Conservation (phyloP, 1,140 invertebrate species). For the Temnothorax curvispinosus region DNA sequence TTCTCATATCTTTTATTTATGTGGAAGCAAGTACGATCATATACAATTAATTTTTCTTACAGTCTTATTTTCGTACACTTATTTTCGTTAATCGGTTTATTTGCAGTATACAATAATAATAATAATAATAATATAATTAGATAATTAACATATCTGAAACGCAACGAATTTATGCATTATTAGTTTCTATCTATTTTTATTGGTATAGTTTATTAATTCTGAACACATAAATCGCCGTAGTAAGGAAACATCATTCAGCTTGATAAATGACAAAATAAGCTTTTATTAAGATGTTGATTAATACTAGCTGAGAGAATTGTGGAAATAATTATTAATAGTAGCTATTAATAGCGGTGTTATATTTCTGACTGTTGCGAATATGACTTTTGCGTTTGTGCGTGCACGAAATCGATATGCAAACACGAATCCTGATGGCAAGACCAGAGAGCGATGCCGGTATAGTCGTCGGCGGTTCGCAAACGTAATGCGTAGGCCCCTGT, state of each 20-base stretch:
- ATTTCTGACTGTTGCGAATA: neutral
- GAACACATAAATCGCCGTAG: neutral
- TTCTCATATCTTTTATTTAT: neutral
- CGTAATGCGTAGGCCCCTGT: conserved; percentile 6
- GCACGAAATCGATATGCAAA: conserved; percentile 44
- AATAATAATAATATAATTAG: neutral
- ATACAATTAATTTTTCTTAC: neutral
- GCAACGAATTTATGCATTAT: neutral
- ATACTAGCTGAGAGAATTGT: neutral
- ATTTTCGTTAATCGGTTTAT: neutral
- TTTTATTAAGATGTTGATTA: neutral
- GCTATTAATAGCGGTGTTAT: neutral
- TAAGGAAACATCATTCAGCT: neutral
- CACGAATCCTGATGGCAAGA: conserved; percentile 19
- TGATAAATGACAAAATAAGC: neutral
- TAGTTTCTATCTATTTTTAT: neutral
- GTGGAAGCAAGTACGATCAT: neutral
- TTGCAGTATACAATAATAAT: neutral
- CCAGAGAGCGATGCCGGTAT: neutral
- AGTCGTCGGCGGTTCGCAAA: conserved; percentile 20
- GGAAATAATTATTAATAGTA: neutral
- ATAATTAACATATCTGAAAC: neutral
- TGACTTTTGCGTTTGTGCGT: conserved; percentile 32
- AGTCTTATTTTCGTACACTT: neutral
- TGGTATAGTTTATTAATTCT: neutral